Evolutionary conservation across 2,888 invertebrate species (phyloP).

Genomic region (Sinohyriopsis cumingii): DNA sequence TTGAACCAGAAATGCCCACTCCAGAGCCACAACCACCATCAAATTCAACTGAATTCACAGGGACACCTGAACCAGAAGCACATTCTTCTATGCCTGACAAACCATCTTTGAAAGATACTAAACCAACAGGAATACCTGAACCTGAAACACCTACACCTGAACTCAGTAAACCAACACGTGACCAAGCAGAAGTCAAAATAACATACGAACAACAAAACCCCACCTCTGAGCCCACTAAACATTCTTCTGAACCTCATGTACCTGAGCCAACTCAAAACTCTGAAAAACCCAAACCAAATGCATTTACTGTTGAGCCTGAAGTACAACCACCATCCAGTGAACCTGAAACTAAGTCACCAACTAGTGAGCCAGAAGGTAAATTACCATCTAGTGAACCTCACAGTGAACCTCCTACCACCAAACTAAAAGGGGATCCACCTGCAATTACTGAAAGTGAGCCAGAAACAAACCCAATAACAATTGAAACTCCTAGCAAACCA

Average conservation of each 20-base stretch:
- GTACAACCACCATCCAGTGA: conserved; percentile 5
- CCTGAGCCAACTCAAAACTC: conserved; percentile 2
- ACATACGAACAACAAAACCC: conserved; percentile 10
- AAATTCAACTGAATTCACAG: conserved; percentile 7
- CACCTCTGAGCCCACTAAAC: conserved; percentile 7
- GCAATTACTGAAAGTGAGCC: conserved; percentile 10
- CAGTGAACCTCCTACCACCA: conserved; percentile 11
- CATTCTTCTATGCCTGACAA: conserved; percentile 6
- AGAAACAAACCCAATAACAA: conserved; percentile 9
- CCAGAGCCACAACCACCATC: conserved; percentile 7
- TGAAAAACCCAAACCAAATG: conserved; percentile 10
- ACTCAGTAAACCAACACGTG: conserved; percentile 17
- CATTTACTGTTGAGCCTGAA: conserved; percentile 38
- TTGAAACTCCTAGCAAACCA: conserved; percentile 7
- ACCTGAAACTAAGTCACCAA: conserved; percentile 5
- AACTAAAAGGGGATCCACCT: conserved; percentile 14
- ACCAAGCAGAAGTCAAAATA: conserved; percentile 11
- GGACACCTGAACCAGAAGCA: conserved; percentile 1
- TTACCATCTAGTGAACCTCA: conserved; percentile 19
- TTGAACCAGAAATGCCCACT: conserved; percentile 1
- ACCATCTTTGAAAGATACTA: conserved; percentile 1
- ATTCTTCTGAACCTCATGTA: conserved; percentile 10
- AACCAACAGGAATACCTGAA: conserved; percentile 7
- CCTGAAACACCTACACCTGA: conserved; percentile 12
- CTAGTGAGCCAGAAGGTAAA: conserved; percentile 6